A percentile compares a stretch with the other conserved stretches of the same genome.
Conservation (phyloP, 1,140 invertebrate genomes). For the fruit fly (Drosophila melanogaster) region DNA sequence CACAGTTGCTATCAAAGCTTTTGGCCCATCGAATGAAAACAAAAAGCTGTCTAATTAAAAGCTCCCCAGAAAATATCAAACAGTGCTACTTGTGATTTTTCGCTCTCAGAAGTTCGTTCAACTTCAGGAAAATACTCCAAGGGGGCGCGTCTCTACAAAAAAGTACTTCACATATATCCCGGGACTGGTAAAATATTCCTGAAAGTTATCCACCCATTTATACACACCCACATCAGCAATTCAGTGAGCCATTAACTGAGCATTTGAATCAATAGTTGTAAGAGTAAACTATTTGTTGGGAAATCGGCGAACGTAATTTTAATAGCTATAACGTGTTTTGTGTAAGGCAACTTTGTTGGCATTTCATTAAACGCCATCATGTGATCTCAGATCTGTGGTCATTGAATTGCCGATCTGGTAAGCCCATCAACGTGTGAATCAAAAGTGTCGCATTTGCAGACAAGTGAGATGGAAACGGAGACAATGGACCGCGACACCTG, state of each 20-base stretch:
- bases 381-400: constrained; percentile 36
- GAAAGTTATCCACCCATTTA: constrained; percentile 1
- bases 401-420: constrained; percentile 13
- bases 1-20: constrained; percentile 47
- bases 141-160: constrained; percentile 41
- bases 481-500: constrained; percentile 32
- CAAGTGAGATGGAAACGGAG: constrained; percentile 29
- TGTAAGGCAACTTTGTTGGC: constrained; percentile 11
- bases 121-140: constrained; percentile 36
- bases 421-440: constrained; percentile 41
- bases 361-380: constrained; percentile 25
- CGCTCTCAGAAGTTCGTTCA: constrained; percentile 62
- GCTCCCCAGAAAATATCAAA: constrained; percentile 39
- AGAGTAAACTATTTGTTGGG: constrained; percentile 7
- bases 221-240: constrained; percentile 9
- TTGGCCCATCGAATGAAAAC: constrained; percentile 9
- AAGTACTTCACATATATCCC: constrained; percentile 14
- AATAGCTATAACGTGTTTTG: constrained; percentile 11
- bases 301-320: constrained; percentile 21
- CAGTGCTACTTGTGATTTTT: constrained; percentile 24
- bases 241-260: constrained; percentile 28
- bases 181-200: constrained; percentile 31
- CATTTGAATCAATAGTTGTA: constrained; percentile 19
- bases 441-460: constrained; percentile 37
- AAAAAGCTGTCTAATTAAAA: constrained; percentile 43